phyloP scores from a whole-genome alignment of 2,113 vertebrate species.

The Pithys albifrons region DNA sequence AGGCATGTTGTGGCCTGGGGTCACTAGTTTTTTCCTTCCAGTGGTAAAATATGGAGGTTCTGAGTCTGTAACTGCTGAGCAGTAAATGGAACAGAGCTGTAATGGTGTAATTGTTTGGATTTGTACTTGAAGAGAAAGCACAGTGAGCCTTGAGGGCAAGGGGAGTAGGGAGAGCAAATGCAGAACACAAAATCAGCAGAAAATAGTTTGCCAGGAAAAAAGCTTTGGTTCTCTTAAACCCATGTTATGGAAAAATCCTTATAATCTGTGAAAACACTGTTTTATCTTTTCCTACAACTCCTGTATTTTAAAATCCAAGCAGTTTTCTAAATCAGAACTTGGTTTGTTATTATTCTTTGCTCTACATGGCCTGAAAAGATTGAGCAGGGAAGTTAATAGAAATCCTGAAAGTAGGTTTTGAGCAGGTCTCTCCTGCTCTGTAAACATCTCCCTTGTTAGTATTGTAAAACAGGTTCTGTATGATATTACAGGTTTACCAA shows the following conservation, averaged over 20 bases:
- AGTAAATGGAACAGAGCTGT: conserved; percentile 17
- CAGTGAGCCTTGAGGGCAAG: background rate
- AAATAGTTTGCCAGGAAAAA: background rate
- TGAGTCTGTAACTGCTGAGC: conserved; percentile 13
- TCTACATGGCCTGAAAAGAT: background rate
- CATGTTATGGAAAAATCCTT: background rate
- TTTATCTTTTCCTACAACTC: background rate
- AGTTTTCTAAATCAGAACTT: background rate
- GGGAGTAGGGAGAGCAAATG: background rate
- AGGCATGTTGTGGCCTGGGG: background rate
- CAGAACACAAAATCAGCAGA: background rate
- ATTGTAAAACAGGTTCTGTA: background rate
- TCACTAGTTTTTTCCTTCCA: background rate
- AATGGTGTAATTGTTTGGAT: background rate
- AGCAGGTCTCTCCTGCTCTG: background rate
- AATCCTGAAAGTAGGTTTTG: background rate
- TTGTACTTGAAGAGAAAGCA: background rate
- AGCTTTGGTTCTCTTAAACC: background rate
- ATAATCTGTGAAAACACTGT: background rate
- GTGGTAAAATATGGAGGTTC: background rate
- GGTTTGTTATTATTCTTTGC: background rate
- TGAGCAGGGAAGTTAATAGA: background rate
- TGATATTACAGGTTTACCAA: background rate
- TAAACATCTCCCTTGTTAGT: background rate
- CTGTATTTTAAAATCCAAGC: background rate